Evolutionary conservation across 1,140 invertebrate genomes (phyloP).

Genomic region (Paramacrobiotus metropolitanus): DNA sequence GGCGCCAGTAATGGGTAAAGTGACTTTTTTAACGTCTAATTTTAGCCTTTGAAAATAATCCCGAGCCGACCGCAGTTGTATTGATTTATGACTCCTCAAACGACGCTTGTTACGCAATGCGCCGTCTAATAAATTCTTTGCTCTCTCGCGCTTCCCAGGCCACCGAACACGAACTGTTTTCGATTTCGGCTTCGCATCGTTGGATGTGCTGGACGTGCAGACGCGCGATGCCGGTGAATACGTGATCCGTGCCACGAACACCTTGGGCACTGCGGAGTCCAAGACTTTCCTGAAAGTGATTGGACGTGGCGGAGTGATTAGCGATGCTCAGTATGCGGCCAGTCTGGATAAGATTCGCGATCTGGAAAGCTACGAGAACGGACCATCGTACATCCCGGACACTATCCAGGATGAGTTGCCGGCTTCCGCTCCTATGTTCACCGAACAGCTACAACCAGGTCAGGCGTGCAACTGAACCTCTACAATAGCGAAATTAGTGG

Average conservation of each 20-base stretch:
- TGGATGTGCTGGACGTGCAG: not conserved
- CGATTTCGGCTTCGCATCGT: not conserved
- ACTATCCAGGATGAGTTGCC: slow-evolving; percentile 37
- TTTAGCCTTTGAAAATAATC: no score
- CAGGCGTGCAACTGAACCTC: no score
- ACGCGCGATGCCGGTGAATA: slow-evolving; percentile 6
- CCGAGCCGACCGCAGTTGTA: no score
- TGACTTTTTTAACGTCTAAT: no score
- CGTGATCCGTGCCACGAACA: slow-evolving; percentile 20
- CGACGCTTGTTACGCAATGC: no score
- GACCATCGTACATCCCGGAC: slow-evolving; percentile 38
- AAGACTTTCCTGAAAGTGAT: slow-evolving; percentile 39
- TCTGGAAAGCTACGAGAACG: slow-evolving; percentile 50
- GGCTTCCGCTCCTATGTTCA: slow-evolving; percentile 48
- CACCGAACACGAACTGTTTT: slow-evolving; percentile 4
- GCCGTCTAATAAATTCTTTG: no score
- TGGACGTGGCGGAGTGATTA: not conserved
- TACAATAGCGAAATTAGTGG: no score
- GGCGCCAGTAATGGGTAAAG: no score
- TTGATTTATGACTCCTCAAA: no score
- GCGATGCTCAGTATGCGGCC: not conserved
- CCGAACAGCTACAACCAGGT: slow-evolving; percentile 47
- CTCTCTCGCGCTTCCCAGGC: no score
- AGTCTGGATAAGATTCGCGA: slow-evolving; percentile 60
- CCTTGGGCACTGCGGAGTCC: slow-evolving; percentile 44